Evolutionary conservation across 1,140 invertebrate genomes (phyloP).

Genomic region (Drosophila lowei): DNA sequence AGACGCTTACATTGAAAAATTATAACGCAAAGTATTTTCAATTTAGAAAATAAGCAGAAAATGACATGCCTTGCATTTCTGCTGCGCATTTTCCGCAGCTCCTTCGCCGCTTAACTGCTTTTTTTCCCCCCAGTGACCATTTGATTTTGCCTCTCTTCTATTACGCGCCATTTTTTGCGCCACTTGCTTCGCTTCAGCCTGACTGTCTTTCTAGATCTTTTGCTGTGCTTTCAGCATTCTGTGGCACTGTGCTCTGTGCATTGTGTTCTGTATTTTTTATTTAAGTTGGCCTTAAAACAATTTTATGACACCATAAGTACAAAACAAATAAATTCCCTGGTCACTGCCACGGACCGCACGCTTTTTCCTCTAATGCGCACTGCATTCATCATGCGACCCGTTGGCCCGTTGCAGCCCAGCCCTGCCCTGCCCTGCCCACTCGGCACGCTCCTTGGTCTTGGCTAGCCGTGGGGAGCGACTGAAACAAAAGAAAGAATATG

Average conservation of each 20-base stretch:
- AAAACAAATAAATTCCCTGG: constrained; percentile 78
- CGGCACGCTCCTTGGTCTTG: no score
- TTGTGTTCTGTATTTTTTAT: constrained; percentile 44
- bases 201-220: background rate
- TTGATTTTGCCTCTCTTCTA: constrained; percentile 52
- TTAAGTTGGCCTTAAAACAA: constrained; percentile 79
- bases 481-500: constrained; percentile 64
- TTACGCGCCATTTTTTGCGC: constrained; percentile 41
- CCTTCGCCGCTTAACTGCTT: background rate
- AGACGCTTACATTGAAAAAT: constrained; percentile 44
- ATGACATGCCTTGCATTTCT: constrained; percentile 64
- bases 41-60: constrained; percentile 64
- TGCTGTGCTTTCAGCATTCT: constrained; percentile 14
- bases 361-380: constrained; percentile 65
- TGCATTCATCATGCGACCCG: constrained; percentile 77
- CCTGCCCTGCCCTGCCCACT: background rate
- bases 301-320: constrained; percentile 81
- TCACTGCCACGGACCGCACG: constrained; percentile 33
- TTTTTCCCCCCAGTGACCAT: constrained; percentile 49
- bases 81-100: constrained; percentile 38
- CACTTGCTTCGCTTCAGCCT: constrained; percentile 22
- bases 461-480: background rate
- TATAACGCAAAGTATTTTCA: constrained; percentile 71
- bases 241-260: background rate
- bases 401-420: constrained; percentile 42